Percentiles rank a stretch among this genome's conserved stretches.
These are phyloP conservation scores for Drosophila nigritarsus DNA, from an alignment of 2,888 invertebrate species.

Conservation along the genomic window DNA sequence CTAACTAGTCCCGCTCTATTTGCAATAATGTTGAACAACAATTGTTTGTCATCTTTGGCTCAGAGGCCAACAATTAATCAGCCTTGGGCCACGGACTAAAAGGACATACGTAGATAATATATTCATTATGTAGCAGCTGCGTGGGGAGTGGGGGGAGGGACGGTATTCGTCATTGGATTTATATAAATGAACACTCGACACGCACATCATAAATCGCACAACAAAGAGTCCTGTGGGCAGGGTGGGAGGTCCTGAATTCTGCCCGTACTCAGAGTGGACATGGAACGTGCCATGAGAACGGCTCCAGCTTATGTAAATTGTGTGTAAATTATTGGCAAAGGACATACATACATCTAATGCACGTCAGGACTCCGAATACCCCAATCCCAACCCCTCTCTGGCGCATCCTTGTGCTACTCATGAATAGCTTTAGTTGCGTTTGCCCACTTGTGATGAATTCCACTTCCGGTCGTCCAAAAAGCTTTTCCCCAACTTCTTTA, in stretches of 20 bases:
- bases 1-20: slow-evolving; percentile 14
- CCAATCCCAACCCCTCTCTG: not conserved
- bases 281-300: slow-evolving; percentile 47
- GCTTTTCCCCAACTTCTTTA: slow-evolving; percentile 19
- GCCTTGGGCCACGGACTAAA: slow-evolving; percentile 30
- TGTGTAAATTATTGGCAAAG: slow-evolving; percentile 67
- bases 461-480: slow-evolving; percentile 20
- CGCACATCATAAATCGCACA: slow-evolving; percentile 78
- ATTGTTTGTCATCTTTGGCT: slow-evolving; percentile 69
- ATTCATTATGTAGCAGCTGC: slow-evolving; percentile 56
- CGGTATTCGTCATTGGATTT: slow-evolving; percentile 71
- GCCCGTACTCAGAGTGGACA: slow-evolving; percentile 42
- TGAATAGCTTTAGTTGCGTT: slow-evolving; percentile 31
- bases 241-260: not conserved
- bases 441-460: slow-evolving; percentile 29
- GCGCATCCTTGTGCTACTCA: slow-evolving; percentile 8
- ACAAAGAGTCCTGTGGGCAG: slow-evolving; percentile 33
- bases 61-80: slow-evolving; percentile 68
- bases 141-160: not conserved
- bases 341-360: slow-evolving; percentile 67
- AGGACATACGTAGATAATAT: slow-evolving; percentile 66
- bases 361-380: slow-evolving; percentile 4
- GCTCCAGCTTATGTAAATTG: slow-evolving; percentile 62
- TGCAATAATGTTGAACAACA: slow-evolving; percentile 55
- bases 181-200: slow-evolving; percentile 78